Percentiles rank a stretch among this genome's conserved stretches.
These are phyloP conservation scores for Lepidurus arcticus DNA, from an alignment of 1,140 invertebrate genomes.

Conservation along the genomic window DNA sequence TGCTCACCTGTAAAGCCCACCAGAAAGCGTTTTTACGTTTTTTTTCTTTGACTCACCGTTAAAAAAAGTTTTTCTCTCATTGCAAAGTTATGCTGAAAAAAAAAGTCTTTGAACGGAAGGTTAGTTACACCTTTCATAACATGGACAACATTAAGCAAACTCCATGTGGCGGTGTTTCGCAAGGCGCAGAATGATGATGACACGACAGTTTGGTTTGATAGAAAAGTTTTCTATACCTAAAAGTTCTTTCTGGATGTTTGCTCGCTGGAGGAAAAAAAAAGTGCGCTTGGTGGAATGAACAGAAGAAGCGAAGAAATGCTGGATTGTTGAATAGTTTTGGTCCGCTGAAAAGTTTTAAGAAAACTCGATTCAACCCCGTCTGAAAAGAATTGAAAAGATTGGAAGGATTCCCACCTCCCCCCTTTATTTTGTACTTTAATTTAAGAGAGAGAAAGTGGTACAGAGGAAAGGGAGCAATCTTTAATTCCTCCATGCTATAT, in stretches of 20 bases:
- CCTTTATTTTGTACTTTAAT: background rate
- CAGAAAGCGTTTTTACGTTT: background rate
- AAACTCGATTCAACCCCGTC: background rate
- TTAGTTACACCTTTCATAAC: background rate
- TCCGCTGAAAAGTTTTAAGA: background rate
- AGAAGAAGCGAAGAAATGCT: background rate
- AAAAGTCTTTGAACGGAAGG: background rate
- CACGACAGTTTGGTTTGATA: constrained; percentile 2
- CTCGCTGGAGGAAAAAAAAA: constrained; percentile 25
- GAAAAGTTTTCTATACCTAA: constrained; percentile 30
- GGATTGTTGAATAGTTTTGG: background rate
- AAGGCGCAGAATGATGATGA: background rate
- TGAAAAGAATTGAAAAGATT: background rate
- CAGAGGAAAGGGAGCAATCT: background rate
- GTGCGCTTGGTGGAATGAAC: constrained; percentile 28
- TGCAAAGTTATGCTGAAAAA: background rate
- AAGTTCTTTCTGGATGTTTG: constrained; percentile 31
- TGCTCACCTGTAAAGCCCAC: constrained; percentile 2
- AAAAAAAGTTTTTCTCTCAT: background rate
- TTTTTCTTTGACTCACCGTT: background rate
- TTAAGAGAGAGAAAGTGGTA: background rate
- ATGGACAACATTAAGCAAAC: background rate
- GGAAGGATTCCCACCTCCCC: background rate
- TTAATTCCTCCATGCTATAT: background rate
- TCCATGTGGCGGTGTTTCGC: constrained; percentile 6